Conservation (phyloP, 2,888 invertebrate genomes). For the Nineta flava region DNA sequence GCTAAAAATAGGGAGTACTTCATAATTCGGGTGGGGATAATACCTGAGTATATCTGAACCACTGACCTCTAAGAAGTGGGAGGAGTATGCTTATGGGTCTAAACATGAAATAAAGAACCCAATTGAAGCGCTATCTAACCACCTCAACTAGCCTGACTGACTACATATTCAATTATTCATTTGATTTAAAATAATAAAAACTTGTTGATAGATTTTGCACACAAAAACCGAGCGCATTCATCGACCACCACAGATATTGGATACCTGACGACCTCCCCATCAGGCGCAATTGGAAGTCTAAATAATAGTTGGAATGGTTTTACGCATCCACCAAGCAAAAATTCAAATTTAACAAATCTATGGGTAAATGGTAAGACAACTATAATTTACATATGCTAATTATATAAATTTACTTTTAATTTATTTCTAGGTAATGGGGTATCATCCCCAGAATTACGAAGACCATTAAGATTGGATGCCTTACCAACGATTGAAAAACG, state of each 20-base stretch:
- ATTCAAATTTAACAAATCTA: constrained; percentile 13
- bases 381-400: background rate
- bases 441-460: constrained; percentile 16
- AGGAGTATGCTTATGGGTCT: too few relatives aligned
- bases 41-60: too few relatives aligned
- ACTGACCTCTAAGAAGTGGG: too few relatives aligned
- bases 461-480: constrained; percentile 24
- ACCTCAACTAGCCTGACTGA: too few relatives aligned
- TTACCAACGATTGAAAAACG: constrained; percentile 24
- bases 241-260: background rate
- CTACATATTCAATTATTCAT: too few relatives aligned
- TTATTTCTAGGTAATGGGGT: constrained; percentile 14
- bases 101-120: too few relatives aligned
- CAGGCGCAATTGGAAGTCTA: constrained; percentile 12
- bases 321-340: constrained; percentile 13
- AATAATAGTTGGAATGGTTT: constrained; percentile 19
- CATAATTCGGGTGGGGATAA: too few relatives aligned
- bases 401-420: background rate
- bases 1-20: too few relatives aligned
- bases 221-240: constrained; percentile 13
- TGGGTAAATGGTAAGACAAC: constrained; percentile 16
- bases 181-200: too few relatives aligned
- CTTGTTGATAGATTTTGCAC: constrained; percentile 22
- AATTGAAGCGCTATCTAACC: too few relatives aligned
- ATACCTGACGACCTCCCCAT: background rate